Percentiles rank a stretch among this genome's conserved stretches.
These are phyloP conservation scores for Lochmaea crataegi DNA, from an alignment of 2,888 invertebrate genomes.

Conservation along the genomic window DNA sequence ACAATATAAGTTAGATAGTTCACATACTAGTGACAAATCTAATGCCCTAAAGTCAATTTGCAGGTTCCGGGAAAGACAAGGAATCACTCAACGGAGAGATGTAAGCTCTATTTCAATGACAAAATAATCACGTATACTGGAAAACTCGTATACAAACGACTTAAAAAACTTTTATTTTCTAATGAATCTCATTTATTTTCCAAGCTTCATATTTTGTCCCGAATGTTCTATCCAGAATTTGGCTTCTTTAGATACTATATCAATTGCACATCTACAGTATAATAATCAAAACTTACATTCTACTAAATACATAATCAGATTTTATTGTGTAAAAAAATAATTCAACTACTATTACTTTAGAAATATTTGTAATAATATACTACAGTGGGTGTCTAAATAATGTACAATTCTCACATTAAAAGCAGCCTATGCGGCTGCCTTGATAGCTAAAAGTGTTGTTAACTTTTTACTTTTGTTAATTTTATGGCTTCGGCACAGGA, in stretches of 20 bases:
- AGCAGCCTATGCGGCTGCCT: not conserved
- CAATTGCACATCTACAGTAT: constrained; percentile 48
- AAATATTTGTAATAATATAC: constrained; percentile 7
- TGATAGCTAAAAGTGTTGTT: not conserved
- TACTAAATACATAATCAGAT: constrained; percentile 43
- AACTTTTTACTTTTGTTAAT: not conserved
- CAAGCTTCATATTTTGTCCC: not conserved
- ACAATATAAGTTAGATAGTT: too few species aligned
- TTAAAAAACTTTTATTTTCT: not conserved
- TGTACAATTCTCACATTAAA: not conserved
- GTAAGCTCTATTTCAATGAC: too few species aligned
- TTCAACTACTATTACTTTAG: constrained; percentile 24
- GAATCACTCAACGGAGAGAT: too few species aligned
- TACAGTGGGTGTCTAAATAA: constrained; percentile 16
- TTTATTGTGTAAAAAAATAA: constrained; percentile 23
- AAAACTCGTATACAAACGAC: not conserved
- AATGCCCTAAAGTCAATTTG: too few species aligned
- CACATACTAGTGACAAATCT: too few species aligned
- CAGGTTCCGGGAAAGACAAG: too few species aligned
- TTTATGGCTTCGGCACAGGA: too few species aligned
- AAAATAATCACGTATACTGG: too few species aligned
- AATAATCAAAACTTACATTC: constrained; percentile 45
- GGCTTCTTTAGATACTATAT: constrained; percentile 18
- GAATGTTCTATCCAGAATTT: not conserved
- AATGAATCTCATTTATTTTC: not conserved